Evolutionary conservation across 2,888 invertebrate species (phyloP), one percentile per base, ranked within the genome.

Genomic region (Gymnocheta viridis): DNA sequence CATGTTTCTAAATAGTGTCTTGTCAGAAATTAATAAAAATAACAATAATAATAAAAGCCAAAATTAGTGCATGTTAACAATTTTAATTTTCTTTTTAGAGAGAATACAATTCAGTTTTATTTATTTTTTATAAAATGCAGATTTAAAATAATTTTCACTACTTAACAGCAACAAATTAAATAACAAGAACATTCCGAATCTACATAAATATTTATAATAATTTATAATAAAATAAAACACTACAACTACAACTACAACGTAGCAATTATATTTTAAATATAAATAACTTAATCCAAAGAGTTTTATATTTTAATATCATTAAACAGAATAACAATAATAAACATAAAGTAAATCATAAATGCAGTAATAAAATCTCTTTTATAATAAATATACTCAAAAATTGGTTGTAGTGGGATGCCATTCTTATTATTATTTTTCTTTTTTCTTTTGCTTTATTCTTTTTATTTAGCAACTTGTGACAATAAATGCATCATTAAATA

Each of bases 401-500:
- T 90, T 89, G 89, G 89, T 90, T 89, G 90, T 89, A 90, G 90
- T 88, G 88, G 87, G 87, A 89, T 87, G 84, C 83, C 14, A 32
- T 72, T 51, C 27, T 64, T 19, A 0, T n/a, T n/a, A 7, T 32
- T 32, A 0, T 49, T 49, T 9, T 60, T 72, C 3, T 47, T 9
- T 22, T 22, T 22, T 6, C 32, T 32, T 62, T 14, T 38, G 5
- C n/a, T n/a, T n/a, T n/a, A n/a, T n/a, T n/a, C n/a, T n/a, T n/a
- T n/a, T 32, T 35, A 22, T 24, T 47, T 60, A 24, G 12, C 10
- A 12, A 27, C 32, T 24, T 27, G 14, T 27, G 2, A 29, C 14
- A 54, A 4, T 29, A 14, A 3, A 51, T 56, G 56, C 29, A 24
- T 56, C 32, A 17, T 62, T 27, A 41, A 24, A 14, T n/a, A 24